These are phyloP conservation scores for Propsilocerus akamusi DNA, from an alignment of 1,140 invertebrate genomes.

Conservation along the genomic window DNA sequence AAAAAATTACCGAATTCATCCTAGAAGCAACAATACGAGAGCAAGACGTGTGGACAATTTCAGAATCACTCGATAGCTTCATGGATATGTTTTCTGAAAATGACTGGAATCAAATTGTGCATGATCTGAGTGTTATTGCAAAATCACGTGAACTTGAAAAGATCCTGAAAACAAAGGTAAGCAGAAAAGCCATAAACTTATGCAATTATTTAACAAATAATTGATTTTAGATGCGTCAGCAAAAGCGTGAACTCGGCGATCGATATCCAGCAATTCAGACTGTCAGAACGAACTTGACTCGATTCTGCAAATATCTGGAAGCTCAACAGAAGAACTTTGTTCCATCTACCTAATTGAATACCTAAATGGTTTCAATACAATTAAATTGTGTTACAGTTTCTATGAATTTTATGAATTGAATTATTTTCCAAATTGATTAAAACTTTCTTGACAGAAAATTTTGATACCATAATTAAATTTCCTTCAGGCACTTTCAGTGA, in stretches of 20 bases:
- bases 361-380: no score
- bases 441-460: no score
- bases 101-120: conserved; percentile 41
- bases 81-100: conserved; percentile 65
- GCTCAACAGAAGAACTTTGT: conserved; percentile 11
- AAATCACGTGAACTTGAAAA: conserved; percentile 34
- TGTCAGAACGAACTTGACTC: conserved; percentile 42
- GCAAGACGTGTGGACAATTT: conserved; percentile 41
- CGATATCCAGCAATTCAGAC: conserved; percentile 45
- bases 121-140: conserved; percentile 37
- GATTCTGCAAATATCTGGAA: conserved; percentile 51
- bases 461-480: no score
- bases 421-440: no score
- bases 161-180: conserved; percentile 43
- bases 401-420: no score
- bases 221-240: conserved; percentile 33
- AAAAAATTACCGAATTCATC: conserved; percentile 12
- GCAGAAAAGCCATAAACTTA: conserved; percentile 7
- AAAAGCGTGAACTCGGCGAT: conserved; percentile 40
- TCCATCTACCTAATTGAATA: no score
- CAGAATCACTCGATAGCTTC: conserved; percentile 52
- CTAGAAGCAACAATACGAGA: conserved; percentile 11
- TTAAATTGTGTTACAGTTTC: no score
- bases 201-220: not conserved
- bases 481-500: no score